Conservation (phyloP, 2,113 vertebrate species). For the Illadopsis cleaveri region DNA sequence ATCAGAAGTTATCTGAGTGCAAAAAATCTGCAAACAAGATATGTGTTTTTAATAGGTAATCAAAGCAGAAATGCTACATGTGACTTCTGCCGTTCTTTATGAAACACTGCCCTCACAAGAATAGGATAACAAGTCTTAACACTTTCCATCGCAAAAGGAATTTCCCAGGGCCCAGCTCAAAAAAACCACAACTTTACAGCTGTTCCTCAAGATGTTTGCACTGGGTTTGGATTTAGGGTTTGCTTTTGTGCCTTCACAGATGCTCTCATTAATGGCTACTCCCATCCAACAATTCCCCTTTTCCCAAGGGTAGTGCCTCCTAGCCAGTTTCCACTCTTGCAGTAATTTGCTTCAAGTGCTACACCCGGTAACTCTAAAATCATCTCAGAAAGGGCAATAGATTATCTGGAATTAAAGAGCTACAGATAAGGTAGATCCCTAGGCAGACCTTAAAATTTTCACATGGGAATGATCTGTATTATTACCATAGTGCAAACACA, state of each 20-base stretch:
- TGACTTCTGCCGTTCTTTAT: neutral
- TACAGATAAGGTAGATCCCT: neutral
- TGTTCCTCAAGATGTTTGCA: neutral
- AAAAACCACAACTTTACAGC: neutral
- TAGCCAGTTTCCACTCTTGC: neutral
- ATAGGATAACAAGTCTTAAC: neutral
- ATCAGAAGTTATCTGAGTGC: neutral
- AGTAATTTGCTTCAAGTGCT: neutral
- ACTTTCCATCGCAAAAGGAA: neutral
- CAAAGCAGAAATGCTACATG: neutral
- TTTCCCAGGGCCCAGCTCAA: neutral
- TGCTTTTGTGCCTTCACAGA: neutral
- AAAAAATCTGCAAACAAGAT: neutral
- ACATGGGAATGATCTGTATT: neutral
- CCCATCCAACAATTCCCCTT: neutral
- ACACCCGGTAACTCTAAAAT: neutral
- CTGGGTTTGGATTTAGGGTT: neutral
- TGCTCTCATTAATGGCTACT: neutral
- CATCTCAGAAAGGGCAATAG: neutral
- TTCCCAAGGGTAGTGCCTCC: neutral
- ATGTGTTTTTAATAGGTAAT: neutral
- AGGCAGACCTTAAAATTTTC: neutral
- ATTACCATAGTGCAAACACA: neutral
- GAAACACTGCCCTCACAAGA: neutral
- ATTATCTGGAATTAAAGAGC: neutral